phyloP scores from a whole-genome alignment of 1,140 invertebrate species.

The Paramacrobiotus metropolitanus region DNA sequence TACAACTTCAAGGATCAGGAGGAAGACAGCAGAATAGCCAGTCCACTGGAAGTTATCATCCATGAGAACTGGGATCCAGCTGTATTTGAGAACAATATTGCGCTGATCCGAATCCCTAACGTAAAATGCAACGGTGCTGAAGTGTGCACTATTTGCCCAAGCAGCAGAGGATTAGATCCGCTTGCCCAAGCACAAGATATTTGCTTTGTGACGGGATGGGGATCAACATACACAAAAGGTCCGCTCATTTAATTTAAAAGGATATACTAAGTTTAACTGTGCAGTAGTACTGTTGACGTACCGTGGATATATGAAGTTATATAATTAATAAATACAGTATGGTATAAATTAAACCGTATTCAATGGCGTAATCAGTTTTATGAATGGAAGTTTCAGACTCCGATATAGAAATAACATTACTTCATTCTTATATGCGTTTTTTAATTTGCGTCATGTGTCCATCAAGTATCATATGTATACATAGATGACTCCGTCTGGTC shows the following conservation, averaged over 20 bases:
- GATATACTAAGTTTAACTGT: neutral
- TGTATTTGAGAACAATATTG: neutral
- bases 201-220: slow-evolving; percentile 1
- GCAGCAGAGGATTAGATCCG: neutral
- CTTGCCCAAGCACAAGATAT: slow-evolving; percentile 1
- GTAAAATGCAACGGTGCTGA: neutral
- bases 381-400: no score
- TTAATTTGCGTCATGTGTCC: no score
- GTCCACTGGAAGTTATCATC: neutral
- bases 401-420: no score
- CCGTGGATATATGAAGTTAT: no score
- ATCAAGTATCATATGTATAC: no score
- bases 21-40: neutral
- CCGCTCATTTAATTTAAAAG: neutral
- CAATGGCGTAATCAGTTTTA: no score
- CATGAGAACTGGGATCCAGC: neutral
- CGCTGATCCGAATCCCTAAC: neutral
- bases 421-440: no score
- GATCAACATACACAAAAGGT: neutral
- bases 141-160: neutral
- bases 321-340: no score
- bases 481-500: no score
- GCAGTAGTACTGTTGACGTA: neutral
- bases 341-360: no score
- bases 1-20: slow-evolving; percentile 3